A percentile compares a stretch with the other conserved stretches of the same genome.
Conservation (phyloP, 2,888 invertebrate genomes). For the Thyatira batis region DNA sequence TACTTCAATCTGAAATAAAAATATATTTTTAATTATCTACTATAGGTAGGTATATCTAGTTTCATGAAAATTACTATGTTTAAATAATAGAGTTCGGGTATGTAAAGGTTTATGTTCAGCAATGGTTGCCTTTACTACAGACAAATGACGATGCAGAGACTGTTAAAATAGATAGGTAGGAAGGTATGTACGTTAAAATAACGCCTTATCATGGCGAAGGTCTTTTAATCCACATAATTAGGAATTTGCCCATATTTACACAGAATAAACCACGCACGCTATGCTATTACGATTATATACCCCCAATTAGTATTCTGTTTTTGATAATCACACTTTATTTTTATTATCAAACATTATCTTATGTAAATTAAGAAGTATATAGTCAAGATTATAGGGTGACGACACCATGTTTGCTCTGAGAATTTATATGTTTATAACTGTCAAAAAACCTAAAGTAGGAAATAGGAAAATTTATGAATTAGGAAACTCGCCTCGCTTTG, state of each 20-base stretch:
- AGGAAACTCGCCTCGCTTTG: no score
- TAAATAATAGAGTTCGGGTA: no score
- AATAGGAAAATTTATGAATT: no score
- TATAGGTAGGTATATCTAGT: no score
- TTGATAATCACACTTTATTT: constrained; percentile 23
- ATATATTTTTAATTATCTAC: no score
- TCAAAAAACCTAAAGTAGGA: neutral
- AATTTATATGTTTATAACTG: constrained; percentile 12
- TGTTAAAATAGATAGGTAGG: neutral
- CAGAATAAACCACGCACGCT: constrained; percentile 9
- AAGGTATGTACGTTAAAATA: neutral
- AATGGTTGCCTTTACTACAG: no score
- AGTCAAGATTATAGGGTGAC: constrained; percentile 31
- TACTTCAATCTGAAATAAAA: no score
- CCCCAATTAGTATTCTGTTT: constrained; percentile 38
- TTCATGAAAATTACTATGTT: no score
- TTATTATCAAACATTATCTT: constrained; percentile 29
- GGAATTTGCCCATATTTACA: constrained; percentile 32
- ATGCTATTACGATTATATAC: constrained; percentile 6
- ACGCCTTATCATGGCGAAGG: neutral
- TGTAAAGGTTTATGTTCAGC: no score
- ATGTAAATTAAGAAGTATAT: constrained; percentile 57
- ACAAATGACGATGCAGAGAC: neutral
- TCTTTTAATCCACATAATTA: constrained; percentile 36
- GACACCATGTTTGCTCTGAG: constrained; percentile 19